These are phyloP conservation scores for Ceratosolen solmsi DNA, from an alignment of 1,140 invertebrate genomes.

Conservation along the genomic window DNA sequence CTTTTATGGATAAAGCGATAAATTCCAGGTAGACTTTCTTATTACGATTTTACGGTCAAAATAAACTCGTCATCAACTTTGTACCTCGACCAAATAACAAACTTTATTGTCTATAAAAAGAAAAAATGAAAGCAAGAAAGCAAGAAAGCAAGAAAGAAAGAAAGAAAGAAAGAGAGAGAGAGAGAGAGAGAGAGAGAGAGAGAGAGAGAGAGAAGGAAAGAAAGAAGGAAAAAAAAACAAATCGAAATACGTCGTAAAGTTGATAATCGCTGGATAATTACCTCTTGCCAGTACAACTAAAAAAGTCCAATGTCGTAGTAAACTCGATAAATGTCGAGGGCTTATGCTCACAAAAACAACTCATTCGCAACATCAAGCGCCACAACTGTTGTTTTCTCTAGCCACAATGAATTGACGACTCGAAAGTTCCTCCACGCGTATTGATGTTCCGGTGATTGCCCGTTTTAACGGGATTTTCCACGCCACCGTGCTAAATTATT, in stretches of 20 bases:
- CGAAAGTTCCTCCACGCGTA: neutral
- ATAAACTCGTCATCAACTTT: constrained; percentile 1
- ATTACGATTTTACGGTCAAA: neutral
- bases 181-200: neutral
- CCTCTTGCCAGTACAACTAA: neutral
- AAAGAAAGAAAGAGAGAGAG: neutral
- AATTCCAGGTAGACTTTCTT: neutral
- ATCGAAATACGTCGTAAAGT: constrained; percentile 10
- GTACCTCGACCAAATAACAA: constrained; percentile 12
- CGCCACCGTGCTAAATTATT: neutral
- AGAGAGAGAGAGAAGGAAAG: neutral
- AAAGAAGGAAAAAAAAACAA: neutral
- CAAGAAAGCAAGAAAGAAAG: neutral
- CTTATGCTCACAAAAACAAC: neutral
- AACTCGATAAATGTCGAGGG: neutral
- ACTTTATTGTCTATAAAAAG: neutral
- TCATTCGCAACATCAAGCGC: neutral
- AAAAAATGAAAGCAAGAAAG: no score
- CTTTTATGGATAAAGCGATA: neutral
- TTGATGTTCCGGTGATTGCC: neutral
- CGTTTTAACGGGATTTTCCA: neutral
- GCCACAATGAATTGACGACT: no score
- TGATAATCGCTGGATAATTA: constrained; percentile 22
- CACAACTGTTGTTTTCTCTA: no score
- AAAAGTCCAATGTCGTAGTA: constrained; percentile 18